Evolutionary conservation across 2,797 vertebrate species (phyloP), one percentile per base, ranked within the genome.

Genomic region (Darevskia nairensis): DNA sequence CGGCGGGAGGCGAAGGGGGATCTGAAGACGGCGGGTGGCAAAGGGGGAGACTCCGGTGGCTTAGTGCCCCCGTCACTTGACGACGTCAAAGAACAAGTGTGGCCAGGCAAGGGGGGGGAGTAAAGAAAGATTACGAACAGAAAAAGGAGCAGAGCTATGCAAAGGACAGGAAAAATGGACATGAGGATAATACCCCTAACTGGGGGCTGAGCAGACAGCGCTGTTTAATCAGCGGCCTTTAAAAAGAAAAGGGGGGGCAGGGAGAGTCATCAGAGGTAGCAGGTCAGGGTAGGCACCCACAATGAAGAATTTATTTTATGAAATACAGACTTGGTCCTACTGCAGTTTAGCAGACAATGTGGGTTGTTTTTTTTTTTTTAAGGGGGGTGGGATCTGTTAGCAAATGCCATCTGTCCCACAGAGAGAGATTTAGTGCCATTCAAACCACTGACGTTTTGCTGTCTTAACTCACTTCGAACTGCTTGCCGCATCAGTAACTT

Each of bases 51-150:
- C 68, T 72, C 21, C 1, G 9, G 66, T 39, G 3, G 88, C 84
- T 89, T 89, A 86, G 59, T 55, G 32, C 44, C 83, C 78, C 88
- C 84, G 78, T 89, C 88, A 89, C 71, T 68, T 19, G 11, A 80
- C 69, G 69, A 89, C 88, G 72, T 89, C 88, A 89, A 85, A 85
- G 68, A 29, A 15, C 21, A 46, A 80, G 23, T 41, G 44, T 55
- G 41, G 69, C 39, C 61, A 64, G 61, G 21, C 61, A 64, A 50
- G 11, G 29, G 6, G 8, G 2, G 35, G 77, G 39, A 79, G 86
- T 46, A 35, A 87, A 82, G 80, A 66, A 87, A 87, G 86, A 87
- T 87, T 87, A 82, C 3, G 3, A 32, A 64, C 80, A 76, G 72
- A 76, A 39, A 61, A 87, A 82, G 80, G 86, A 82, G 79, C 86